Evolutionary conservation across 2,797 vertebrate genomes (phyloP), one percentile per base, ranked within the genome.

Genomic region (Sebastes hubbsi): DNA sequence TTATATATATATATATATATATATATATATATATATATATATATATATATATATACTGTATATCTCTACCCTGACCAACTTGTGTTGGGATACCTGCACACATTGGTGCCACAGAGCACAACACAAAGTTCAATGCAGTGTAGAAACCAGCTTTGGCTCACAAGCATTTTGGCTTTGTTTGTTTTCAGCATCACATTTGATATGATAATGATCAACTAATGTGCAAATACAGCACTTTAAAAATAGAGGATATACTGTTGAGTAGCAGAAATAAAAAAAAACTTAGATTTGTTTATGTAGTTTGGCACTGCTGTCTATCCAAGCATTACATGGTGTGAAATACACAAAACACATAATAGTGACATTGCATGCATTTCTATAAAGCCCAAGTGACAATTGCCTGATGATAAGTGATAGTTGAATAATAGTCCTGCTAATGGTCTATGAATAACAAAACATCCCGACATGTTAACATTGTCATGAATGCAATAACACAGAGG

Each of bases 381-480:
- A 54, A 69, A 82, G 36, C 30, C 76, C 27, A 49, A 56, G 2
- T 82, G 77, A 68, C 54, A 68, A 32, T 60, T 70, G 70, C 52
- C 63, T 59, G 32, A 72, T 69, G 65, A 80, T 63, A 25, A 80
- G 20, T 74, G 55, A 81, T 72, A 52, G 70, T 67, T 81, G 75
- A 81, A 83, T 81, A 49, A 80, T 66, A 71, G 62, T 72, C 72
- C 60, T 73, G 87, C 65, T 91, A 87, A 91, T 81, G 52, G 78
- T 73, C 83, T 82, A 73, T 87, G 86, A 91, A 86, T 85, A 90
- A 89, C 90, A 91, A 91, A 88, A 77, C 77, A 63, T 68, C 77
- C 59, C 8, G 10, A 73, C 83, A 78, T 90, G 89, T 91, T 89
- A 85, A 85, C 83, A 86, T 81, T 72, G 78, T 68, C 88, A 71